Conservation (phyloP, 2,888 invertebrate species). For the Stenodera caucasica region DNA sequence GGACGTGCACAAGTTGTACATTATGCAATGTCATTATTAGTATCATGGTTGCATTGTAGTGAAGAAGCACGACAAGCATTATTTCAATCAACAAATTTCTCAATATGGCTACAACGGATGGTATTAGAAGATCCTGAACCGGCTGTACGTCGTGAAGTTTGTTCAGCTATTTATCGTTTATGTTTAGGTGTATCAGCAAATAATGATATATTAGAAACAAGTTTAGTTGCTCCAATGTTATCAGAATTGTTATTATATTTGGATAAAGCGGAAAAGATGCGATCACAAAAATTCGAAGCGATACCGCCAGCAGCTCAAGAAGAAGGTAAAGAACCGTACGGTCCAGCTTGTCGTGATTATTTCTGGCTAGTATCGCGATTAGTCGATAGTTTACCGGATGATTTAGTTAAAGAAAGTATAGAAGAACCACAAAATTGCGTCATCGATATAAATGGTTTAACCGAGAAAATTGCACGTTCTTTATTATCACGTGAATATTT, state of each 20-base stretch:
- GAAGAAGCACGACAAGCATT: conserved; percentile 75
- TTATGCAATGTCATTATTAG: conserved; percentile 88
- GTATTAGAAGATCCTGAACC: conserved; percentile 93
- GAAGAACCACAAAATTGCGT: conserved; percentile 61
- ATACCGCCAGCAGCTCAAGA: conserved; percentile 58
- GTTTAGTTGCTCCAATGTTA: conserved; percentile 75
- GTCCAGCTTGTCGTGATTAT: conserved; percentile 92
- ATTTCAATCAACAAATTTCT: conserved; percentile 74
- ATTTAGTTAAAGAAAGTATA: conserved; percentile 69
- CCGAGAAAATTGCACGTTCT: conserved; percentile 70
- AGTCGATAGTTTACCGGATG: conserved; percentile 82
- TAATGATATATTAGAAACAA: conserved; percentile 59
- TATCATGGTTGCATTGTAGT: conserved; percentile 90
- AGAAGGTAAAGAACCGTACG: conserved; percentile 92
- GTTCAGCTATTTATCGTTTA: conserved; percentile 87
- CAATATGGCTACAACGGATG: conserved; percentile 81
- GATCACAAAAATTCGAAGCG: conserved; percentile 61
- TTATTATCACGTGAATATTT: conserved; percentile 78
- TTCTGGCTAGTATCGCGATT: conserved; percentile 90
- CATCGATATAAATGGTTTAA: conserved; percentile 70
- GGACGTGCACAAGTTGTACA: conserved; percentile 91
- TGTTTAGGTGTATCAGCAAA: conserved; percentile 68
- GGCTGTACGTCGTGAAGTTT: conserved; percentile 85
- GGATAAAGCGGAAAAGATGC: conserved; percentile 83
- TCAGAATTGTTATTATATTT: conserved; percentile 80